These are phyloP conservation scores for Holacanthus passer DNA, from an alignment of 2,113 vertebrate genomes.

Conservation along the genomic window DNA sequence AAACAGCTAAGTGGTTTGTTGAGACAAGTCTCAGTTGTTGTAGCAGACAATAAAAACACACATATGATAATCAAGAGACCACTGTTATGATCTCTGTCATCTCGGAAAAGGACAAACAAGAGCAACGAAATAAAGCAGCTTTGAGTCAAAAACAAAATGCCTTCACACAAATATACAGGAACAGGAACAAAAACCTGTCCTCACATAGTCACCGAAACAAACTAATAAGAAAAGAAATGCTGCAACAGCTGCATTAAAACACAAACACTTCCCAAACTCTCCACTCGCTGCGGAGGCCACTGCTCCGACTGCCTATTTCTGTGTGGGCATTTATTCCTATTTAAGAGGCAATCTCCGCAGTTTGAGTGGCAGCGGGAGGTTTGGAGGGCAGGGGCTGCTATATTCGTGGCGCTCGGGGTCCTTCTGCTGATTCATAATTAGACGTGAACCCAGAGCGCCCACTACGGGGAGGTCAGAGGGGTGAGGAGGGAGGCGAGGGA, in stretches of 20 bases:
- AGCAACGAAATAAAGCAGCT: not conserved
- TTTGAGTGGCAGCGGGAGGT: constrained; percentile 96
- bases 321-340: constrained; percentile 93
- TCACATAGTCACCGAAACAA: not conserved
- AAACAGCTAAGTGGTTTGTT: constrained; percentile 2
- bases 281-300: not conserved
- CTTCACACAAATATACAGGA: not conserved
- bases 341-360: constrained; percentile 95
- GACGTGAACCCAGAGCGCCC: constrained; percentile 97
- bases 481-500: constrained; percentile 90
- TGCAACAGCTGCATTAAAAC: constrained; percentile 35
- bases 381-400: constrained; percentile 92
- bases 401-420: constrained; percentile 86
- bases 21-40: not conserved
- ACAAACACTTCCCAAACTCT: constrained; percentile 38
- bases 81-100: not conserved
- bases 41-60: not conserved
- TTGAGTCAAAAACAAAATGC: not conserved
- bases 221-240: not conserved
- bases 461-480: constrained; percentile 94
- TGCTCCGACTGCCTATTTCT: constrained; percentile 77
- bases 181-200: not conserved
- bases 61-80: not conserved
- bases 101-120: not conserved
- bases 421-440: constrained; percentile 99